Base-by-base conservation (phyloP, 2,888 invertebrate species). In the Schizaphis graminum region DNA sequence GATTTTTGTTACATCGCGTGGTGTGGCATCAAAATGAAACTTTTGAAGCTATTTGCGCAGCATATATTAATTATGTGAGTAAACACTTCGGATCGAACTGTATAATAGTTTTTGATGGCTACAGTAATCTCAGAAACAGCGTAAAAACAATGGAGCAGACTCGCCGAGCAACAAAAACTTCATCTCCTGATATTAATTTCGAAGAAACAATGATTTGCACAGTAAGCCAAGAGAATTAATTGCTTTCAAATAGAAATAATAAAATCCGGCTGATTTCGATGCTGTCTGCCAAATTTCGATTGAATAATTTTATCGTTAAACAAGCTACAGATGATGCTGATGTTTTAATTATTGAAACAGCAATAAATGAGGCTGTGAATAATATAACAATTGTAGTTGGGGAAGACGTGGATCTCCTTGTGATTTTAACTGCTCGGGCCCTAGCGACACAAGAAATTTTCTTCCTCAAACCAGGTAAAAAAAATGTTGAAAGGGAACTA, bases 391-490 rank as follows among this genome's bases (percentile, higher is more conserved):
- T 94, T 47, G 86, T 95, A 49, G 94, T 95, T 77, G 95, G 95
- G 16, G 94, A 95, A 94, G 95, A 95, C 85, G 94, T 95, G 24
- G 95, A 95, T 95, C 89, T 95, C 26, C 94, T 95, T n/a, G 95
- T 95, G n/a, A 94, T 95, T 47, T 61, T 77, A 56, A 56, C 67
- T 56, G 85, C 41, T 90, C 28, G 53, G 28, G n/a, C 77, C 2
- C 61, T 67, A 89, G 86, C 8, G 53, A 87, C 90, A 67, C 67
- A 91, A 47, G 94, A 95, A 44, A 67, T 95, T 57, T 95, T 94
- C 77, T 94, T 95, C 85, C 88, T 91, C 56, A 95, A 95, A 94
- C 94, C 94, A 57, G 94, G 94, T 44, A 95, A 89, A 84, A 94
- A 94, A 53, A 95, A 94, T 85, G 89, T 91, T 61, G 84, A 94